A percentile compares a stretch with the other conserved stretches of the same genome.
phyloP scores from a whole-genome alignment of 92 coral and sea anemone species.

The Paragorgia papillata region DNA sequence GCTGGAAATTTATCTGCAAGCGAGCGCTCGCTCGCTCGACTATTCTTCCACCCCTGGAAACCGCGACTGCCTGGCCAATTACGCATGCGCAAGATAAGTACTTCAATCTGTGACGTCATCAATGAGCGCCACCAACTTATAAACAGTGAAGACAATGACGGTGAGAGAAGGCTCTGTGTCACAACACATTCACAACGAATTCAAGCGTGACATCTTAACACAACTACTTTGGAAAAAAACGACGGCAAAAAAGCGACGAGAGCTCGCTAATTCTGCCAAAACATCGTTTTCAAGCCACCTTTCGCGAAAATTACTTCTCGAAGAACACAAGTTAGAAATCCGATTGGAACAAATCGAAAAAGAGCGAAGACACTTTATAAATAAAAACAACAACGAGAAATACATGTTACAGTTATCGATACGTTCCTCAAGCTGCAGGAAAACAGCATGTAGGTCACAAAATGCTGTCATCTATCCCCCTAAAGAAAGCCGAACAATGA shows the following conservation, averaged over 20 bases:
- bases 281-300: slow-evolving; percentile 16
- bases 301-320: slow-evolving; percentile 11
- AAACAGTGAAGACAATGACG: slow-evolving; percentile 7
- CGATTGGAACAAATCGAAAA: slow-evolving; percentile 27
- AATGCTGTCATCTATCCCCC: not conserved
- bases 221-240: slow-evolving; percentile 14
- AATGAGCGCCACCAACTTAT: not conserved
- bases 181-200: not conserved
- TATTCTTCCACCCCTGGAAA: too few species aligned
- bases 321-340: slow-evolving; percentile 23
- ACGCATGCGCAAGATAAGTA: not conserved
- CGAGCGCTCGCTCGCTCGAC: too few species aligned
- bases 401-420: slow-evolving; percentile 17
- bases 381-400: slow-evolving; percentile 25
- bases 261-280: not conserved
- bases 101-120: slow-evolving; percentile 20
- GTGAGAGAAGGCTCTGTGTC: not conserved
- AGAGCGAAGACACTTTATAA: slow-evolving; percentile 18
- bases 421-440: not conserved
- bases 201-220: not conserved
- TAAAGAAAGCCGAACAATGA: not conserved
- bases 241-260: slow-evolving; percentile 2
- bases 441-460: not conserved
- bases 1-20: too few species aligned
- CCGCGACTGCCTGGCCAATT: too few species aligned